Base-by-base conservation (phyloP, 2,113 vertebrate species). In the Lepus americanus region DNA sequence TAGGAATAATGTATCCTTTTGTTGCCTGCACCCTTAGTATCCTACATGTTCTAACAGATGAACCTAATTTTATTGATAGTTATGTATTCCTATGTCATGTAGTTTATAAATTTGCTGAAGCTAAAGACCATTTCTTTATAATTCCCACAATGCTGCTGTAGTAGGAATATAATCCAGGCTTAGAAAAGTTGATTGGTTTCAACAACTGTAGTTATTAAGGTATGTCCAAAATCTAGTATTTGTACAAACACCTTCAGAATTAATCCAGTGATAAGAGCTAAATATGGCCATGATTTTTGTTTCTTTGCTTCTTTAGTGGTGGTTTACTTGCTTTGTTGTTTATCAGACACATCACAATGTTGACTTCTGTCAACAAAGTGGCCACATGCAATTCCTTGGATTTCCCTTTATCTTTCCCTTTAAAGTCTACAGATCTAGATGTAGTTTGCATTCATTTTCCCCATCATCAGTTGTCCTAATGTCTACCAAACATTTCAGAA, bases 371-470 rank as follows among this genome's bases (percentile, higher is more conserved):
- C 79, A 33, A 87, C 31, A 4, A 33, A 0, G 6, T 7, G 5
- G 39, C 63, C 31, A 64, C 10, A 74, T 4, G 31, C 3, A 29
- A 7, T 79, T 76, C 44, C 59, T 16, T 67, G 27, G 7, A 23
- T 33, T 70, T 82, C 90, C 13, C 25, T 74, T 94, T 83, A n/a
- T 74, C n/a, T 86, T 86, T 90, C 83, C 11, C 39, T 69, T 88
- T 80, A 83, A 69, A 76, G 25, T 79, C 44, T 49, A 76, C 5
- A 76, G 51, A 70, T 79, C 4, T 76, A 31, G 66, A 31, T 64
- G 51, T 4, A 8, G 2, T 39, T 61, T 86, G 44, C 6, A 69
- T n/a, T 74, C n/a, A 81, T 69, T 69, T 81, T 87, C 39, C 78
- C 4, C 36, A 9, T 77, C 49, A 55, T 72, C 72, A 59, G 13